These are phyloP conservation scores for Enteromius paludinosus DNA, from an alignment of 2,797 vertebrate genomes.

Conservation along the genomic window DNA sequence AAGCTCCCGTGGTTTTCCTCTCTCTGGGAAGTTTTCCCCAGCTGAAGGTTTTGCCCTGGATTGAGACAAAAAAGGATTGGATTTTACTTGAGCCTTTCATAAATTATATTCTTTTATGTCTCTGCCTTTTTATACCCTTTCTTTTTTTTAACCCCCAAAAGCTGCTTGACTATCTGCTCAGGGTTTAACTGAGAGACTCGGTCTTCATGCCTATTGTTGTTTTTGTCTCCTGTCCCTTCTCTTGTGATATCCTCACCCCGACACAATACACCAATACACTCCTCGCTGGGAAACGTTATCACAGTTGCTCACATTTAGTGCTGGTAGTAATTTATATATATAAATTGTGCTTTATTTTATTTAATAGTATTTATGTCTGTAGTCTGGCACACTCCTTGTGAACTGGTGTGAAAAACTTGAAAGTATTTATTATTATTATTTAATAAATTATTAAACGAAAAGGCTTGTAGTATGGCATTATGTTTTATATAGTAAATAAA, in stretches of 20 bases:
- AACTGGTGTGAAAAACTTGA: not conserved
- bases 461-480: not conserved
- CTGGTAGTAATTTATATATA: not conserved
- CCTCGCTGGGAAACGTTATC: constrained; percentile 14
- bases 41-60: constrained; percentile 5
- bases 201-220: constrained; percentile 46
- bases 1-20: constrained; percentile 17
- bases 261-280: constrained; percentile 48
- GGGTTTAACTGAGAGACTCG: constrained; percentile 22
- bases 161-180: constrained; percentile 47
- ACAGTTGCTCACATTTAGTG: constrained; percentile 39
- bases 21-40: constrained; percentile 20
- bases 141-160: constrained; percentile 38
- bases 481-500: not conserved
- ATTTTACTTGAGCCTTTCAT: constrained; percentile 32
- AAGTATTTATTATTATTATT: too few species aligned
- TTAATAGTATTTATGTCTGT: constrained; percentile 5
- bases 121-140: not conserved
- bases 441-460: not conserved
- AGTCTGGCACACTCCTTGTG: not conserved
- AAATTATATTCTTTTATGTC: constrained; percentile 31
- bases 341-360: not conserved
- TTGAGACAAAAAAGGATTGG: constrained; percentile 2
- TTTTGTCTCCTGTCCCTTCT: constrained; percentile 17
- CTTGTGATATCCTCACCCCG: constrained; percentile 12